These are phyloP conservation scores for Sciurus vulgaris DNA, from an alignment of 2,797 vertebrate genomes.

Conservation along the genomic window DNA sequence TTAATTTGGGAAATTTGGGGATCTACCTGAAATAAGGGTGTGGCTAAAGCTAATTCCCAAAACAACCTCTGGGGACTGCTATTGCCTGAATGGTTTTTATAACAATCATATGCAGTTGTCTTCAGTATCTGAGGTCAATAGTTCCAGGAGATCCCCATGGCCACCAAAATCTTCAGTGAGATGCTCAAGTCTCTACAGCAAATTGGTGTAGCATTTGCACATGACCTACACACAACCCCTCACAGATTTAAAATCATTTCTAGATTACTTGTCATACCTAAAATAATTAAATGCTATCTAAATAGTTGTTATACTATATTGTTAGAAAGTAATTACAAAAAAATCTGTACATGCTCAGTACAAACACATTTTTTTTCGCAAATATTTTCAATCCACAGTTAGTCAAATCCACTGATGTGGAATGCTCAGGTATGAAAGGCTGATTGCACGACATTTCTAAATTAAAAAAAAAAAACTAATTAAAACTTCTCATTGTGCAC, in stretches of 20 bases:
- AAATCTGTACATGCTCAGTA: not conserved
- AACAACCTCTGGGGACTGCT: not conserved
- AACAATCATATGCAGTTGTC: not conserved
- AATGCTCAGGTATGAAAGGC: not conserved
- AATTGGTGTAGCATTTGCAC: not conserved
- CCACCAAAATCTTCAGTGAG: not conserved
- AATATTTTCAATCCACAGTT: not conserved
- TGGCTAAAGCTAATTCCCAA: not conserved
- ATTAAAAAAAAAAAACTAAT: constrained; percentile 2
- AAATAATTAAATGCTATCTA: fast-evolving
- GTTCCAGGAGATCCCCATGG: not conserved
- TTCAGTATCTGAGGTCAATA: not conserved
- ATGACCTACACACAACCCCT: not conserved
- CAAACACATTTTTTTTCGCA: not conserved
- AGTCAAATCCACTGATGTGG: not conserved
- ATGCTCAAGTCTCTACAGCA: not conserved
- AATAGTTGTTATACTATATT: not conserved
- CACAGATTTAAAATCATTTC: not conserved
- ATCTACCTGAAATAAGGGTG: not conserved
- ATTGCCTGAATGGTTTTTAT: not conserved
- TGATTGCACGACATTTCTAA: not conserved
- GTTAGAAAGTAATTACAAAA: not conserved
- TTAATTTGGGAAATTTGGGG: not conserved
- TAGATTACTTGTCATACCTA: not conserved
- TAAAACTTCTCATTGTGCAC: not conserved